Evolutionary conservation across 2,888 invertebrate genomes (phyloP).

Genomic region (Lissonota sp.): DNA sequence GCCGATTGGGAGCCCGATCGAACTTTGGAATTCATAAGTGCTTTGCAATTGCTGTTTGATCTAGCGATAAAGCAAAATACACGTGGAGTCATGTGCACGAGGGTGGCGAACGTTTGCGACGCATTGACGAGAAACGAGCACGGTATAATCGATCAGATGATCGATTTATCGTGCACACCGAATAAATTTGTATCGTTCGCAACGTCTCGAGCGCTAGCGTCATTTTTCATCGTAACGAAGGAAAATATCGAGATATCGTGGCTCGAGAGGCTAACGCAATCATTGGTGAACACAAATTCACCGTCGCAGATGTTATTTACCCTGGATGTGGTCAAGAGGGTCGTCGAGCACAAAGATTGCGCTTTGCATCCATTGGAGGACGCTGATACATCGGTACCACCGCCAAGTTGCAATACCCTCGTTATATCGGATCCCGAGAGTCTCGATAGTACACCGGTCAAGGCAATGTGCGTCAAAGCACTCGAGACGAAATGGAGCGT

Average conservation of each 20-base stretch:
- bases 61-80: slow-evolving; percentile 93
- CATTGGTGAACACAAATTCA: slow-evolving; percentile 86
- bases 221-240: slow-evolving; percentile 93
- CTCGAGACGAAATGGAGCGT: slow-evolving; percentile 94
- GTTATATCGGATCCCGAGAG: slow-evolving; percentile 92
- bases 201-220: slow-evolving; percentile 91
- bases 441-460: slow-evolving; percentile 93
- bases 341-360: slow-evolving; percentile 94
- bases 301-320: slow-evolving; percentile 92
- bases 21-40: slow-evolving; percentile 92
- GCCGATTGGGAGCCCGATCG: slow-evolving; percentile 88
- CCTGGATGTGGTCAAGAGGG: slow-evolving; percentile 93
- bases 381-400: slow-evolving; percentile 76
- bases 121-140: slow-evolving; percentile 92
- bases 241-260: slow-evolving; percentile 92
- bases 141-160: slow-evolving; percentile 93
- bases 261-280: slow-evolving; percentile 91
- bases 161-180: slow-evolving; percentile 91
- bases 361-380: slow-evolving; percentile 92
- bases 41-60: slow-evolving; percentile 93
- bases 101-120: slow-evolving; percentile 92
- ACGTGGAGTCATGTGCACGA: slow-evolving; percentile 92
- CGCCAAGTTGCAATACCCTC: slow-evolving; percentile 86
- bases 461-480: slow-evolving; percentile 93
- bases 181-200: slow-evolving; percentile 93